Percentiles rank a stretch among this genome's conserved stretches.
phyloP scores from a whole-genome alignment of 53 echinoderm and acorn worm genomes.

The Apostichopus leukothele region DNA sequence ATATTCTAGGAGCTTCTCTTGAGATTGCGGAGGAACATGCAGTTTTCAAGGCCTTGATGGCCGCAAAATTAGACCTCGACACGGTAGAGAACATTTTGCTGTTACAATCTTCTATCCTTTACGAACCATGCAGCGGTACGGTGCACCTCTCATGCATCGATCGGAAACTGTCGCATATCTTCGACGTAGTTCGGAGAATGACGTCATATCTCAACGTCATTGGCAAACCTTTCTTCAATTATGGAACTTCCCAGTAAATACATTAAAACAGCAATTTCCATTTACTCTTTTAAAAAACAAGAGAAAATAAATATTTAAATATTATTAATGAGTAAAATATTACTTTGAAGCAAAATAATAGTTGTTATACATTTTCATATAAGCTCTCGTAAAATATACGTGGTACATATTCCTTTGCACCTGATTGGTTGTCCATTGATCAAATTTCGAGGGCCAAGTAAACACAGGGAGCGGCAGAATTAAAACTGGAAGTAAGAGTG shows the following conservation, averaged over 20 bases:
- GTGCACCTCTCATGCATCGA: too few species aligned
- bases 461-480: background rate
- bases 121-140: background rate
- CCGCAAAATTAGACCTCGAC: constrained; percentile 83
- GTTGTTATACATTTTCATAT: too few species aligned
- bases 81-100: constrained; percentile 90
- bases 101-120: background rate
- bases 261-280: too few species aligned
- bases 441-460: background rate
- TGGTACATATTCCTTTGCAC: background rate
- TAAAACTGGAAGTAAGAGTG: background rate
- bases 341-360: too few species aligned
- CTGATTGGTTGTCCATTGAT: background rate
- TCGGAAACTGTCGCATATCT: too few species aligned
- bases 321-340: too few species aligned
- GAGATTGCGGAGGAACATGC: constrained; percentile 67
- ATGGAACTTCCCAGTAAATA: too few species aligned
- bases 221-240: too few species aligned
- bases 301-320: too few species aligned
- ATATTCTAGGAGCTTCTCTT: constrained; percentile 76
- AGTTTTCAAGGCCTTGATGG: constrained; percentile 84
- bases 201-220: too few species aligned
- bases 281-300: background rate
- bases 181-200: too few species aligned
- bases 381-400: too few species aligned